Base-by-base conservation (phyloP, 2,797 vertebrate species). In the Parauchenoglanis ngamensis region DNA sequence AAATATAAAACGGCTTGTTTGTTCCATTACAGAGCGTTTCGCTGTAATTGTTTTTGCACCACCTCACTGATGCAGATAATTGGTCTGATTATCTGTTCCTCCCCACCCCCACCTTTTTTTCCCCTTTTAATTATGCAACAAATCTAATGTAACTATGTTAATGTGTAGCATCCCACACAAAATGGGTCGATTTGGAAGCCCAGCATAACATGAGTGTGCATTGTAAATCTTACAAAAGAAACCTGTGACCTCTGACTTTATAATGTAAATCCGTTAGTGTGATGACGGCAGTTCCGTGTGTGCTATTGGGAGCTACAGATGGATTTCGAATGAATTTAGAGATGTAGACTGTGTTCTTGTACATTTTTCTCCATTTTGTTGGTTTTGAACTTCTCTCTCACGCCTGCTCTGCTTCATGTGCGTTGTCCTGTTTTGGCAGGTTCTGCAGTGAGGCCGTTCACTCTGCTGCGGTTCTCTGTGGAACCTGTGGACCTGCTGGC, bases 391-490 rank as follows among this genome's bases (percentile, higher is more conserved):
- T 19, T 28, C 8, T 46, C 83, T 31, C 4, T 54, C 12, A 54
- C 6, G n/a, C 35, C 3, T 56, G 25, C 28, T 59, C 21, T 57
- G 23, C 7, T 40, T n/a, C 67, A 67, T 17, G 2, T 25, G 56
- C 61, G 52, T 35, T 49, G 11, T 78, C 15, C 7, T 85, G 63
- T 78, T 17, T 86, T 35, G 7, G 85, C 72, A 88, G 89, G 89
- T 83, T 94, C 96, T 4, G 91, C 92, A 0, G 92, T 95, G 87
- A 96, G 95, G 91, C 96, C 95, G 35, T 99, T 99, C 95, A 97
- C 96, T 92, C 97, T 97, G 0, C 98, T 99, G 93, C 96, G 97
- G 94, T 99, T 99, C 93, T 94, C 96, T 0, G 96, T 95, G 94
- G 98, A 99, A 92, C 98, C 98, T 0, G 85, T 87, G 93, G 98